Base-by-base conservation (phyloP, 2,888 invertebrate genomes). In the Ethmia dodecea region DNA sequence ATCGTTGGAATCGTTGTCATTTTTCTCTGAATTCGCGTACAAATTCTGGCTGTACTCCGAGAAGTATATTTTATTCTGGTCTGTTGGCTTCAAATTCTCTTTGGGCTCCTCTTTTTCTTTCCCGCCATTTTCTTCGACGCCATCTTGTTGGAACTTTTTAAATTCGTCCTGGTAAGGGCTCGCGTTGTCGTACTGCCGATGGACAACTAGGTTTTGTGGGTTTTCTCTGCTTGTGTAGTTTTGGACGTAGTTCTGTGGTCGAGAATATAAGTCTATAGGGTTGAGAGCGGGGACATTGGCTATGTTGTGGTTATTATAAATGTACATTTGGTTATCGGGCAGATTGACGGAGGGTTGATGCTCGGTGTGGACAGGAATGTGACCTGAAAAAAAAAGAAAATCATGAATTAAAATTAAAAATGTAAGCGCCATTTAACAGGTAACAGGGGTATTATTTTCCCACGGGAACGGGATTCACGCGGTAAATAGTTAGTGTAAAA, bases 161-260 rank as follows among this genome's bases (percentile, higher is more conserved):
- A 62, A 58, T 14, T 78, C 73, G 1, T 72, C 77, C 3, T 52
- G 40, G 38, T 74, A 79, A 0, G 72, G 71, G 39, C 70, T 75
- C 1, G 53, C 15, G 43, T 72, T 77, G 0, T 80, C 77, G 37
- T 64, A 80, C 47, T 81, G 74, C 49, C 72, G 60, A 16, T 80
- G 71, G 0, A 84, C 44, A 2, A 84, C 81, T 51, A 86, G 47
- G 29, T 86, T 86, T 45, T 84, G 81, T 0, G 86, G 83, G 13
- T 83, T 79, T 15, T 81, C 80, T 28, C 76, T 49, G 1, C 56
- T 50, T 0, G 55, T 43, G 43, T 64, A 80, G 33, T 63, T 73
- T 42, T 75, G 78, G 0, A 67, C 42, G 42, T 72, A 83, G 28
- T 64, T 74, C 33, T 71, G 77, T 0, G 60, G 52, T 18, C 79